phyloP scores from a whole-genome alignment of 2,888 invertebrate species.

The Chelonus formosanus region DNA sequence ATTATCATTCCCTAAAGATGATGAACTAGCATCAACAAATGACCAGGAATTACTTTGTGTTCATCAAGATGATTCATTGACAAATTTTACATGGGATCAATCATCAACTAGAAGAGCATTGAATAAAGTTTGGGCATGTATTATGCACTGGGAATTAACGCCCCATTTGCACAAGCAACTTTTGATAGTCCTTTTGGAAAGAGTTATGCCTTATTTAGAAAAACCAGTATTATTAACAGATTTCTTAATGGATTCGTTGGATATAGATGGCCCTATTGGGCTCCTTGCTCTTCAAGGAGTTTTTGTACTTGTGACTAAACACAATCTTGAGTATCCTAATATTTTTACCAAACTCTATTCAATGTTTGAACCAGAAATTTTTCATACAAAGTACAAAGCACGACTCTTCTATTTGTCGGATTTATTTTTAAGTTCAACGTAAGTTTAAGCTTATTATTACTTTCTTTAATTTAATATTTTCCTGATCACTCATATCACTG shows the following conservation, averaged over 20 bases:
- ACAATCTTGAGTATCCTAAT: constrained; percentile 95
- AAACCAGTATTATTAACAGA: constrained; percentile 88
- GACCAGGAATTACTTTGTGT: constrained; percentile 51
- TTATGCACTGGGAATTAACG: constrained; percentile 79
- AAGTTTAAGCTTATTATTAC: constrained; percentile 61
- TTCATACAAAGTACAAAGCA: constrained; percentile 88
- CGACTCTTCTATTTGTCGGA: constrained; percentile 89
- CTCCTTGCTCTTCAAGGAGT: constrained; percentile 92
- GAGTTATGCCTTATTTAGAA: constrained; percentile 80
- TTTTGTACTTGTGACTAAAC: constrained; percentile 85
- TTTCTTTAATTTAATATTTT: neutral
- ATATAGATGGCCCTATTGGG: constrained; percentile 86
- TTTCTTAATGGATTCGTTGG: constrained; percentile 89
- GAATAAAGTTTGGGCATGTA: constrained; percentile 79
- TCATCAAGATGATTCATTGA: constrained; percentile 49
- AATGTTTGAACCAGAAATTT: constrained; percentile 90
- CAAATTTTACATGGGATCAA: constrained; percentile 72
- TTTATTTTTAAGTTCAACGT: constrained; percentile 91
- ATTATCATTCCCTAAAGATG: constrained; percentile 66
- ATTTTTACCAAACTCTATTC: constrained; percentile 95
- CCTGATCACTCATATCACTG: no score
- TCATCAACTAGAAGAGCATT: constrained; percentile 68
- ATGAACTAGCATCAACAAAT: constrained; percentile 54
- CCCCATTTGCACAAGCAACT: constrained; percentile 78
- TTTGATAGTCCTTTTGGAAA: constrained; percentile 82